These are phyloP conservation scores for Cantharis flavilabris DNA, from an alignment of 2,888 invertebrate species.

Conservation along the genomic window DNA sequence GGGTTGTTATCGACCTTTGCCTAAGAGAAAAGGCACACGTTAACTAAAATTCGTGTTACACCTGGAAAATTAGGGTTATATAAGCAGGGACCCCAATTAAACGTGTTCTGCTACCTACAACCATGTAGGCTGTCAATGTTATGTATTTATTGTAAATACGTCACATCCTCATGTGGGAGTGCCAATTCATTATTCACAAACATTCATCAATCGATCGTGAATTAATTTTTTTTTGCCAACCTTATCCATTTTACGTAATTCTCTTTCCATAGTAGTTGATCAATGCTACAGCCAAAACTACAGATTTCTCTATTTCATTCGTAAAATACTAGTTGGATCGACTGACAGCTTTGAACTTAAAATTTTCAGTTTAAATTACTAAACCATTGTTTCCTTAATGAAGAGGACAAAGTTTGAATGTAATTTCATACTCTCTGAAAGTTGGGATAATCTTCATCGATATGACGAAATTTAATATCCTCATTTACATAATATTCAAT, in stretches of 20 bases:
- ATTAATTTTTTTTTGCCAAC: background rate
- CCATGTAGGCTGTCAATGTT: background rate
- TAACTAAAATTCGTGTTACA: background rate
- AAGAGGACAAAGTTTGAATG: background rate
- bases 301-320: background rate
- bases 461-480: background rate
- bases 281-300: background rate
- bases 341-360: background rate
- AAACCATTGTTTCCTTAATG: background rate
- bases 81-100: background rate
- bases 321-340: no score
- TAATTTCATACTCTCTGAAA: background rate
- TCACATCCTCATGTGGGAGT: conserved; percentile 24
- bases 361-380: background rate
- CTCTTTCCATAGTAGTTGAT: background rate
- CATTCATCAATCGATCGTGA: background rate
- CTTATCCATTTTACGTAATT: background rate
- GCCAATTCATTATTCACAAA: conserved; percentile 17
- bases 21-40: background rate
- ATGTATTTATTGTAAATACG: conserved; percentile 8
- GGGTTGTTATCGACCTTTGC: conserved; percentile 20
- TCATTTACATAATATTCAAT: background rate
- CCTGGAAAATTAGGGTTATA: background rate
- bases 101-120: background rate
- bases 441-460: background rate